phyloP scores from a whole-genome alignment of 2,888 invertebrate species.

The Ashinkailepas kermadecensis region DNA sequence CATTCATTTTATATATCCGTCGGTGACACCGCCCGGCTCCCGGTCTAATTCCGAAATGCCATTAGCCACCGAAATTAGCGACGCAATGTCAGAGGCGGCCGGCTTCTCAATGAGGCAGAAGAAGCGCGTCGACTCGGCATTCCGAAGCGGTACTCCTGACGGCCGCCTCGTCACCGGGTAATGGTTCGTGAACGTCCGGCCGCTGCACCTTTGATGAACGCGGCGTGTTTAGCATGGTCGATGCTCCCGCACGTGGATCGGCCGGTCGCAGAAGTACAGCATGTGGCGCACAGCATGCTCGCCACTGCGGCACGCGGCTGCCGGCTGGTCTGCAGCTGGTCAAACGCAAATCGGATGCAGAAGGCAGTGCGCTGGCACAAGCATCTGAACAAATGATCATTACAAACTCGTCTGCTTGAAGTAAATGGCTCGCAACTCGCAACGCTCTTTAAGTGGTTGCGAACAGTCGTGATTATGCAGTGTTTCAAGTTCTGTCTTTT shows the following conservation, averaged over 20 bases:
- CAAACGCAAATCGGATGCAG: too few relatives aligned
- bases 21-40: background rate
- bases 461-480: too few relatives aligned
- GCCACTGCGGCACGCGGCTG: background rate
- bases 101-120: slow-evolving; percentile 14
- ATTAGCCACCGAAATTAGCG: slow-evolving; percentile 14
- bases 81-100: background rate
- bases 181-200: background rate
- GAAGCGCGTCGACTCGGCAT: background rate
- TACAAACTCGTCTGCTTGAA: too few relatives aligned
- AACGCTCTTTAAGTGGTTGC: too few relatives aligned
- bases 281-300: background rate
- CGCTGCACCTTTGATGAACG: background rate
- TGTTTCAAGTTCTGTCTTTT: too few relatives aligned
- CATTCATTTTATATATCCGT: background rate
- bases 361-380: too few relatives aligned
- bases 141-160: background rate
- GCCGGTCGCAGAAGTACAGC: background rate
- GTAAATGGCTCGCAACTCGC: too few relatives aligned
- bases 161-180: background rate
- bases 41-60: slow-evolving; percentile 5
- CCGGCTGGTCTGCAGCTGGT: too few relatives aligned
- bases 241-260: background rate
- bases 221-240: background rate
- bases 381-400: too few relatives aligned